A percentile compares a stretch with the other conserved stretches of the same genome.
Conservation (phyloP, 23 tunicate species). For the Clavelina lepadiformis region DNA sequence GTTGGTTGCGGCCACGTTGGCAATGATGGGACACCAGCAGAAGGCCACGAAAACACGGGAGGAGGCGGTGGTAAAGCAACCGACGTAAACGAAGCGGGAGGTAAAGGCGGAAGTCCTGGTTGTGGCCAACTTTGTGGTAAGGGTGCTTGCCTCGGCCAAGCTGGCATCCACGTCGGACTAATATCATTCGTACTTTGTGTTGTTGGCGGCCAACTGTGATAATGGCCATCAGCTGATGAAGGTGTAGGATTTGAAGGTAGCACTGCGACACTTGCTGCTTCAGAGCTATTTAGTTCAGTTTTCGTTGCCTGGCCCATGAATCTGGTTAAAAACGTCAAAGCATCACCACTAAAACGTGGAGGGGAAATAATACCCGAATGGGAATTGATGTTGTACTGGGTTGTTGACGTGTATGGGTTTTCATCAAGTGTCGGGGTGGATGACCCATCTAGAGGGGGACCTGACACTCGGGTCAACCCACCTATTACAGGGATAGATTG, state of each 20-base stretch:
- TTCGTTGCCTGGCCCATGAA: constrained; percentile 50
- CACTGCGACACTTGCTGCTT: neutral
- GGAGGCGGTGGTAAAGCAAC: too few relatives aligned
- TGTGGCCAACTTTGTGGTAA: neutral
- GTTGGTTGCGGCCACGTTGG: too few relatives aligned
- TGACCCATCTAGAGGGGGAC: constrained; percentile 16
- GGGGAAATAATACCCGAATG: constrained; percentile 10
- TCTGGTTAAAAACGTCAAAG: constrained; percentile 52
- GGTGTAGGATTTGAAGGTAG: constrained; percentile 3
- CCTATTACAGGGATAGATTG: constrained; percentile 77
- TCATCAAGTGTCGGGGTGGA: constrained; percentile 77
- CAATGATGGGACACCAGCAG: neutral
- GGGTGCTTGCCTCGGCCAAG: too few relatives aligned
- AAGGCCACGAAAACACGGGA: constrained; percentile 7
- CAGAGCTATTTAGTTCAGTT: neutral
- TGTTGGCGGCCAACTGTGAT: neutral
- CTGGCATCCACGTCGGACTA: neutral
- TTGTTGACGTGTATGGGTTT: constrained; percentile 7
- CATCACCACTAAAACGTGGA: constrained; percentile 58
- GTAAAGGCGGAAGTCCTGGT: neutral
- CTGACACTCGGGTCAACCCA: constrained; percentile 14
- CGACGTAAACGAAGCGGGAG: constrained; percentile 1
- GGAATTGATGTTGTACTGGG: neutral
- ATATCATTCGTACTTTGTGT: neutral
- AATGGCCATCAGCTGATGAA: neutral